phyloP scores from a whole-genome alignment of 2,113 vertebrate genomes.

The Chaetodon auriga region DNA sequence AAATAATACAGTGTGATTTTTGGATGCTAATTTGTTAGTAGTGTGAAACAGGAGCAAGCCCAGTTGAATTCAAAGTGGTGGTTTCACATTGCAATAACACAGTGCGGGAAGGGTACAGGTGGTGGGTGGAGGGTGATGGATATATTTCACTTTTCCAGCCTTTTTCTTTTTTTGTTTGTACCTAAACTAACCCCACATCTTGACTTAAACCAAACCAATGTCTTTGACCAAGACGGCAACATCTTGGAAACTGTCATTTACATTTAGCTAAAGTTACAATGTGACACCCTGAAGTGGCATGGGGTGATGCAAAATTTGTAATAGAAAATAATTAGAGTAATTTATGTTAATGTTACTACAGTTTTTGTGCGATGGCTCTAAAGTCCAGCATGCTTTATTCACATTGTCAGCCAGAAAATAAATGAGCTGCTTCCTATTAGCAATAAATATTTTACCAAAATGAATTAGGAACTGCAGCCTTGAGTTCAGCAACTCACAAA shows the following conservation, averaged over 20 bases:
- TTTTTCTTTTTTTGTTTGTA: background rate
- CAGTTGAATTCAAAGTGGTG: background rate
- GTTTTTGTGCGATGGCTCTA: background rate
- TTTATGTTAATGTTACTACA: background rate
- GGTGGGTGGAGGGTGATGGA: background rate
- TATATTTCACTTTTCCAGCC: background rate
- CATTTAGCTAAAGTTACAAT: background rate
- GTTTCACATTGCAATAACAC: background rate
- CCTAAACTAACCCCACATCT: too few species aligned
- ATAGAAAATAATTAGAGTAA: background rate
- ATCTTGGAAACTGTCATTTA: background rate
- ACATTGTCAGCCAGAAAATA: background rate
- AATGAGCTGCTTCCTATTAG: background rate
- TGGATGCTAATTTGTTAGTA: background rate
- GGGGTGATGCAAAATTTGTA: background rate
- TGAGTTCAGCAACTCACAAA: background rate
- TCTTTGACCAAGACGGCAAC: background rate
- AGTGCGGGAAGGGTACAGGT: background rate
- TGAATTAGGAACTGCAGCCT: too few species aligned
- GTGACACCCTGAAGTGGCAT: background rate
- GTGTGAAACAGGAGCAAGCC: background rate
- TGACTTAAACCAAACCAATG: background rate
- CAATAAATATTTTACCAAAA: background rate
- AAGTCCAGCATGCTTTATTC: background rate
- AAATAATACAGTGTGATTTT: slow-evolving; percentile 9